Evolutionary conservation across 2,113 vertebrate genomes (phyloP).

Genomic region (Callipepla californica): DNA sequence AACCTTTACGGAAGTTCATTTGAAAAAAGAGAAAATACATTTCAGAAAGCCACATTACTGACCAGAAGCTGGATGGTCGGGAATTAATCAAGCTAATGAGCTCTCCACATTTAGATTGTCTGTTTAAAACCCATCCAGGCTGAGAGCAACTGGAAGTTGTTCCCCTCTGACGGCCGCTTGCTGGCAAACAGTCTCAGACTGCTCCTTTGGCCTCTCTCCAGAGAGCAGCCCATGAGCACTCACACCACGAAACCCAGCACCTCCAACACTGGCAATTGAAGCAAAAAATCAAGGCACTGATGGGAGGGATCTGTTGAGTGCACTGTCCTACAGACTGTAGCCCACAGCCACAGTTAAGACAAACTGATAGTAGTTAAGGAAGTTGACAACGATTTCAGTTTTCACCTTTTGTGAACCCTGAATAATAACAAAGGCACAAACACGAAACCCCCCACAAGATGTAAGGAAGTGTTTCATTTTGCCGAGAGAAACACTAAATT

Average conservation of each 20-base stretch:
- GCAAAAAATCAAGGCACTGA: neutral
- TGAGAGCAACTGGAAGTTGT: neutral
- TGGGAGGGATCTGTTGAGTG: neutral
- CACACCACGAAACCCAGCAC: slow-evolving; percentile 10
- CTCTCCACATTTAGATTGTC: neutral
- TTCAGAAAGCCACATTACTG: slow-evolving; percentile 41
- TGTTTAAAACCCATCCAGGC: slow-evolving; percentile 32
- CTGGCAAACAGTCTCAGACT: neutral
- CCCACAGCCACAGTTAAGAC: neutral
- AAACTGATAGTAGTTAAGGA: neutral
- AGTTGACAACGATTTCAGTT: neutral
- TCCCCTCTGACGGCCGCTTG: neutral
- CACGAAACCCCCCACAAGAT: neutral
- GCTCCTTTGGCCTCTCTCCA: neutral
- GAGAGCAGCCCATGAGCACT: slow-evolving; percentile 20
- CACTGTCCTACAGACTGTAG: neutral
- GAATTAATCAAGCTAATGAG: slow-evolving; percentile 42
- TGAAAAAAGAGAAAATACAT: slow-evolving; percentile 9
- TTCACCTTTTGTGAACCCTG: neutral
- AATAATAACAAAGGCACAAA: neutral
- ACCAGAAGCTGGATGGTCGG: neutral
- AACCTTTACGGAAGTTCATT: neutral
- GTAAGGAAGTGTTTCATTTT: neutral
- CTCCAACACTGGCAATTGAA: neutral
- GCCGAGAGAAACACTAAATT: neutral